Percentiles rank a stretch among this genome's conserved stretches.
Conservation (phyloP, 2,888 invertebrate genomes). For the Habroteleia sp. region DNA sequence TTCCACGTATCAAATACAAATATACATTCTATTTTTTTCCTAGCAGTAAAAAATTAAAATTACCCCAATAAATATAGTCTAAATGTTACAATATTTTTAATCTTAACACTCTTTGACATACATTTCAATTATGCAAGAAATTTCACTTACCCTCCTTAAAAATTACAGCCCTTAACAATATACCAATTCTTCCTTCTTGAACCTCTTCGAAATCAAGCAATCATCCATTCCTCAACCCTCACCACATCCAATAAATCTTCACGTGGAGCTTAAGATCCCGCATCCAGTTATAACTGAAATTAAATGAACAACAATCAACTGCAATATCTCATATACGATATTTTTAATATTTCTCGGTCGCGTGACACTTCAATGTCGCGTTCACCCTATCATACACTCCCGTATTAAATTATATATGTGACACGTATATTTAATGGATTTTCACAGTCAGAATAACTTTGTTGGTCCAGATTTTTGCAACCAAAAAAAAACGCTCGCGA, state of each 20-base stretch:
- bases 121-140: too few species aligned
- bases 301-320: slow-evolving; percentile 36
- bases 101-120: too few species aligned
- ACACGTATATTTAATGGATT: slow-evolving; percentile 59
- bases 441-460: slow-evolving; percentile 52
- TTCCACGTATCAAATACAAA: too few species aligned
- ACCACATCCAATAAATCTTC: slow-evolving; percentile 24
- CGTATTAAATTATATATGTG: slow-evolving; percentile 57
- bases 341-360: slow-evolving; percentile 44
- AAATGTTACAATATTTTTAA: too few species aligned
- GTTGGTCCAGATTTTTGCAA: slow-evolving; percentile 61
- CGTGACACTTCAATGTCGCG: slow-evolving; percentile 51
- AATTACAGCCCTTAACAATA: not conserved
- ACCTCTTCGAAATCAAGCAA: slow-evolving; percentile 12
- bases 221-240: slow-evolving; percentile 8
- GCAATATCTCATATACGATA: slow-evolving; percentile 38
- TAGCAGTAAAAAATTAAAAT: too few species aligned
- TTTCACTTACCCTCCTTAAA: too few species aligned
- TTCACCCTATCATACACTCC: slow-evolving; percentile 35
- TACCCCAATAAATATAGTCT: too few species aligned
- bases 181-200: slow-evolving; percentile 6
- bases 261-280: slow-evolving; percentile 1
- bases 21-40: too few species aligned
- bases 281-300: slow-evolving; percentile 4
- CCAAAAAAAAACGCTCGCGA: slow-evolving; percentile 38